Conservation (phyloP, 2,888 invertebrate species). For the Sepiola atlantica region DNA sequence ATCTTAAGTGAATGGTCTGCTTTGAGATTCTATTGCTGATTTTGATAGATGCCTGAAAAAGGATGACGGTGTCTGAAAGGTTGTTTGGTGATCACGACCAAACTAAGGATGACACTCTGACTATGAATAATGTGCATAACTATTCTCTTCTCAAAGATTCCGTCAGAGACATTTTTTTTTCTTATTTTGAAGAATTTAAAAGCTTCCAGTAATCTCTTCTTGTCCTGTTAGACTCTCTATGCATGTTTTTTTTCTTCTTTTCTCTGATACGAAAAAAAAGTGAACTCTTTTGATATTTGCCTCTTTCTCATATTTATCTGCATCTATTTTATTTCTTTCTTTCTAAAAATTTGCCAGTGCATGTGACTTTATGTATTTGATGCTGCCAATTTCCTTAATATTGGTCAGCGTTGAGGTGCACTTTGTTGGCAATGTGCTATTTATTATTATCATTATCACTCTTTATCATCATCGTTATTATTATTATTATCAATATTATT, state of each 20-base stretch:
- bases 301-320: slow-evolving; percentile 2
- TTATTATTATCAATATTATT: slow-evolving; percentile 32
- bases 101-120: too few relatives aligned
- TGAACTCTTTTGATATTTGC: not conserved
- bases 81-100: too few relatives aligned
- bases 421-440: not conserved
- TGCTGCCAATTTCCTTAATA: not conserved
- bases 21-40: too few relatives aligned
- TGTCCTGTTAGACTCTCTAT: not conserved
- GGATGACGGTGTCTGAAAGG: too few relatives aligned
- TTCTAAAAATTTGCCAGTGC: not conserved
- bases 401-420: not conserved
- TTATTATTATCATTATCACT: not conserved
- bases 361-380: not conserved
- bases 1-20: too few relatives aligned
- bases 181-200: not conserved
- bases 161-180: not conserved
- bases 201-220: slow-evolving; percentile 32
- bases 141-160: too few relatives aligned
- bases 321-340: not conserved
- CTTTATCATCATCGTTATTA: not conserved
- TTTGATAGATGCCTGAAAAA: too few relatives aligned
- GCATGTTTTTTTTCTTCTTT: not conserved
- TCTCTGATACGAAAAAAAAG: not conserved
- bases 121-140: too few relatives aligned